Conservation (phyloP, 2,888 invertebrate genomes). For the Acrocera orbiculus region DNA sequence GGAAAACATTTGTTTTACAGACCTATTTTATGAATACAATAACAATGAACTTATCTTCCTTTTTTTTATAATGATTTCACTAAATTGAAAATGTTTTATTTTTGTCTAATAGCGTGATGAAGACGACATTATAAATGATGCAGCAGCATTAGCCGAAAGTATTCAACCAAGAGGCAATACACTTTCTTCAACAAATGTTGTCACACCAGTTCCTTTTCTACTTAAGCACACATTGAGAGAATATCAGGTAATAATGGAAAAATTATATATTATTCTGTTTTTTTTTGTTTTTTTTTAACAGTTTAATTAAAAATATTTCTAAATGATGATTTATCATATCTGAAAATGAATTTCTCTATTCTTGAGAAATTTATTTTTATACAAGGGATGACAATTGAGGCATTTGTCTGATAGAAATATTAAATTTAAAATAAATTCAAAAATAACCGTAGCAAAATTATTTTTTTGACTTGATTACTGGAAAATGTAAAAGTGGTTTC, state of each 20-base stretch:
- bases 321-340: slow-evolving; percentile 5
- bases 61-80: too few species aligned
- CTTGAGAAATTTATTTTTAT: slow-evolving; percentile 5
- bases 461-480: too few species aligned
- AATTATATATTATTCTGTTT: not conserved
- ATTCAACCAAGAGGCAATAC: slow-evolving; percentile 98
- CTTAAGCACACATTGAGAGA: slow-evolving; percentile 79
- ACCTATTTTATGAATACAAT: too few species aligned
- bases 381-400: slow-evolving; percentile 4
- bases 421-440: not conserved
- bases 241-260: slow-evolving; percentile 47
- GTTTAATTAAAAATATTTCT: not conserved
- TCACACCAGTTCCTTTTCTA: slow-evolving; percentile 83
- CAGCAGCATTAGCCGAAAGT: slow-evolving; percentile 84
- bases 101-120: slow-evolving; percentile 24
- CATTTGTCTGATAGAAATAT: slow-evolving; percentile 8
- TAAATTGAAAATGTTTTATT: not conserved
- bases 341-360: slow-evolving; percentile 6
- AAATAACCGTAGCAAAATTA: too few species aligned
- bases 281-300: not conserved
- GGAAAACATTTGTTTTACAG: too few species aligned
- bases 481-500: too few species aligned
- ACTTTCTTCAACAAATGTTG: slow-evolving; percentile 82
- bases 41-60: not conserved
- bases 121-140: slow-evolving; percentile 70